Base-by-base conservation (phyloP, 2,888 invertebrate species). In the Trypoxylon attenuatum region DNA sequence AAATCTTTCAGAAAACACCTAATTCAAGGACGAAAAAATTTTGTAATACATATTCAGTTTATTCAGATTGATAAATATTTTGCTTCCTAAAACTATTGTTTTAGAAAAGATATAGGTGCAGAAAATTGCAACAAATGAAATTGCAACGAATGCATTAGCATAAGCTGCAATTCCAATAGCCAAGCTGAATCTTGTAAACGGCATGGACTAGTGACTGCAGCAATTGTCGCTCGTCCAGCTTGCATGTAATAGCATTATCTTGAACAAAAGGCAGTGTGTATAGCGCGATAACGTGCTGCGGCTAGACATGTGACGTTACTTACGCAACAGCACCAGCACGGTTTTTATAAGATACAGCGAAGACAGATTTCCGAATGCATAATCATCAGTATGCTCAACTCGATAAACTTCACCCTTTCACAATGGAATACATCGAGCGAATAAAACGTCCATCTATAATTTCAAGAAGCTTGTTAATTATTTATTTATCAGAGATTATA, bases 311-410 rank as follows among this genome's bases (percentile, higher is more conserved):
- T 69, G 70, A 73, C 61, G 45, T 23, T 45, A 23, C 55, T 72
- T 73, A 73, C 53, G 58, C 58, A 73, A 73, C 65, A 61, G 25
- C 21, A 42, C 29, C 46, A 51, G 53, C 47, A 61, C 55, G 43
- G 49, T 66, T 69, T 56, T 73, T 66, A 58, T 5, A 5, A 38
- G 55, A 69, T 66, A 69, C 29, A 56, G 66, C 55, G 49, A 69
- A 61, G 42, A 57, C 55, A 49, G 53, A 69, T 58, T 55, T 59
- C 55, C 16, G 56, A 71, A 58, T 73, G 45, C 47, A 56, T 67
- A 69, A 69, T 69, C 62, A 58, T 58, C 38, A 5, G 56, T 27
- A 50, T 51, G 50, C 57, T 46, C 10, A 21, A 6, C 2, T 2
- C 42, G 33, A 22, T n/a, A 18, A n/a, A 42, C n/a, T n/a, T n/a